Base-by-base conservation (phyloP, 2,113 vertebrate species). In the Coryphaenoides rupestris region DNA sequence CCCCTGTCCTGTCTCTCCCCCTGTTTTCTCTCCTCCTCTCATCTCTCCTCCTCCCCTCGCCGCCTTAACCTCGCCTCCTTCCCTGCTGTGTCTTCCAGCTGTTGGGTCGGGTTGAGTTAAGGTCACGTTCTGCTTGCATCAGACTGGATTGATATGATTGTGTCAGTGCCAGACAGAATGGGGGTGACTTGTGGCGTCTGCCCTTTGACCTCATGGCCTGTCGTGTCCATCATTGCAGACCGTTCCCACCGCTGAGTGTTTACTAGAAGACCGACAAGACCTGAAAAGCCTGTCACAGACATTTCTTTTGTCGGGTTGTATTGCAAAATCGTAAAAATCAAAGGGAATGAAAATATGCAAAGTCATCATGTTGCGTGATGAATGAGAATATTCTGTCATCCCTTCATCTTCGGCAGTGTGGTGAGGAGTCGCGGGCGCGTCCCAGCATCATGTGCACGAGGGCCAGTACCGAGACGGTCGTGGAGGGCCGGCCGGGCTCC, bases 381-480 rank as follows among this genome's bases (percentile, higher is more conserved):
- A 40, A 7, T 40, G 33, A 12, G 7, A 40, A 10, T 12, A 9
- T 12, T 46, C 3, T 24, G 12, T 50, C 47, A 21, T 24, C 13
- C 50, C 57, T 16, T 49, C 47, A 69, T 1, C 26, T 60, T 23
- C 26, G 62, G 5, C 87, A 98, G 94, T 84, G 79, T 13, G 70
- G 77, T 21, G 90, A 92, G 40, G 89, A 90, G 50, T 77, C 88
- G 72, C 84, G 76, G 70, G 84, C 79, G 55, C 74, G 84, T 21
- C 75, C 86, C 61, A 92, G 84, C 84, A 54, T 90, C 88, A 94
- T 94, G 91, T 93, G 90, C 23, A 92, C 93, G 3, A 84, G 84
- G 49, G 57, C 86, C 60, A 84, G 63, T 85, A 82, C 89, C n/a
- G 83, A 80, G 69, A 62, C 66, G 1, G 70, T 77, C 68, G 73